phyloP scores from a whole-genome alignment of 1,140 invertebrate genomes.

The Brachionus asplanchnoidis region DNA sequence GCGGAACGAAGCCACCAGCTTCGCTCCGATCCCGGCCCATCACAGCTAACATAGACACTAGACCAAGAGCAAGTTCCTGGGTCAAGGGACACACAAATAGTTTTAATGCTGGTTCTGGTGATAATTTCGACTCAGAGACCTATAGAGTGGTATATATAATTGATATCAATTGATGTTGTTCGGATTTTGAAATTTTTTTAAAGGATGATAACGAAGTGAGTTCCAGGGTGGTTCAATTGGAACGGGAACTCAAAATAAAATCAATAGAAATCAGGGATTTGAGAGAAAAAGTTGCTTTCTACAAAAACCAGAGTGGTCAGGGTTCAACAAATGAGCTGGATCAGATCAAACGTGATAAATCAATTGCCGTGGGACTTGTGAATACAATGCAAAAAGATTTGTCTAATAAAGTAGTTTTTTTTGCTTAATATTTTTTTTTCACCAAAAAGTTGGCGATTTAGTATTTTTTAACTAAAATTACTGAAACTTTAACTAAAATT shows the following conservation, averaged over 20 bases:
- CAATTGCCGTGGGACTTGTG: conserved; percentile 55
- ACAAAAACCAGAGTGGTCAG: neutral
- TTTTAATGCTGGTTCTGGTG: conserved; percentile 32
- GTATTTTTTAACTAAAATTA: too few species aligned
- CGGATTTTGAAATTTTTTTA: neutral
- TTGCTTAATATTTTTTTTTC: too few species aligned
- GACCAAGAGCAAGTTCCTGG: neutral
- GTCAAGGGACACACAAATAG: conserved; percentile 44
- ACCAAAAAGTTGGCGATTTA: too few species aligned
- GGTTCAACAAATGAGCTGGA: conserved; percentile 48
- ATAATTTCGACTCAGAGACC: conserved; percentile 22
- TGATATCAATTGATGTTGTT: neutral
- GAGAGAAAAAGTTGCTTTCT: conserved; percentile 31
- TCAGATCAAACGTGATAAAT: conserved; percentile 55
- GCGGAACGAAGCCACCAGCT: conserved; percentile 41
- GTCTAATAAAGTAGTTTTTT: conserved; percentile 48
- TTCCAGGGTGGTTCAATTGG: neutral
- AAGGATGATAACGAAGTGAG: conserved; percentile 1
- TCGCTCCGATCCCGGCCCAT: conserved; percentile 49
- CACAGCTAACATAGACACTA: conserved; percentile 47
- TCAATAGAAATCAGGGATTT: conserved; percentile 16
- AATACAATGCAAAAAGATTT: conserved; percentile 57
- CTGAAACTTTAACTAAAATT: too few species aligned
- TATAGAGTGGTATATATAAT: neutral
- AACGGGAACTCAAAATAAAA: neutral